Evolutionary conservation across 1,140 invertebrate species (phyloP).

Genomic region (Cherax destructor): DNA sequence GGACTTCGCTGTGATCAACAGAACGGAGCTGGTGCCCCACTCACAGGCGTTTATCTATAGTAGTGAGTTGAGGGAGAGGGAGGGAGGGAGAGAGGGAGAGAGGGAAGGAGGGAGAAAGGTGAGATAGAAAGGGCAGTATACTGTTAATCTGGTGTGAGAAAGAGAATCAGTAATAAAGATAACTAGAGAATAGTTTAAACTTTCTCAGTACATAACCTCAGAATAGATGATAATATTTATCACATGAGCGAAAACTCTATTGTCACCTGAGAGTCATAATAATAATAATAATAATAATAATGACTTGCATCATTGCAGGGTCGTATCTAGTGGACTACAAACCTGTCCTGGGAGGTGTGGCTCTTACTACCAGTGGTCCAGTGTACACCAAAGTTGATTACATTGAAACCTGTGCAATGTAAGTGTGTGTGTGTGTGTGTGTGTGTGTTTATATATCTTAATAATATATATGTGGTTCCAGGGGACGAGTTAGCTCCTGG

Average conservation of each 20-base stretch:
- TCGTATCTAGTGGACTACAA: conserved; percentile 47
- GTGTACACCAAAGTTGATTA: conserved; percentile 31
- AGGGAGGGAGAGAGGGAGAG: no score
- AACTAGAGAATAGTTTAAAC: no score
- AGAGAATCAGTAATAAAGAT: no score
- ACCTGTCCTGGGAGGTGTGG: conserved; percentile 53
- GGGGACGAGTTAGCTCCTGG: no score
- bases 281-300: no score
- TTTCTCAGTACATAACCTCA: no score
- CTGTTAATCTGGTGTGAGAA: no score
- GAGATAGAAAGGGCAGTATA: no score
- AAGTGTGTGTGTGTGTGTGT: not conserved
- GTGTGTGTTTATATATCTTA: not conserved
- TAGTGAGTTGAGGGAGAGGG: conserved; percentile 13
- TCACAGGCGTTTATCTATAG: conserved; percentile 35
- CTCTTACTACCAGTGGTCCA: conserved; percentile 48
- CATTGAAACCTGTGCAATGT: conserved; percentile 59
- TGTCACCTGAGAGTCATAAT: no score
- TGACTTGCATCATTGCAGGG: not conserved
- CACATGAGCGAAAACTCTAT: no score
- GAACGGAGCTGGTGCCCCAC: conserved; percentile 2
- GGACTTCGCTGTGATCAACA: conserved; percentile 38
- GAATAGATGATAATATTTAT: no score
- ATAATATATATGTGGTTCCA: not conserved
- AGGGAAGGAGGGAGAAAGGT: no score